Conservation (phyloP, 2,888 invertebrate genomes). For the Melangyna quadrimaculata region DNA sequence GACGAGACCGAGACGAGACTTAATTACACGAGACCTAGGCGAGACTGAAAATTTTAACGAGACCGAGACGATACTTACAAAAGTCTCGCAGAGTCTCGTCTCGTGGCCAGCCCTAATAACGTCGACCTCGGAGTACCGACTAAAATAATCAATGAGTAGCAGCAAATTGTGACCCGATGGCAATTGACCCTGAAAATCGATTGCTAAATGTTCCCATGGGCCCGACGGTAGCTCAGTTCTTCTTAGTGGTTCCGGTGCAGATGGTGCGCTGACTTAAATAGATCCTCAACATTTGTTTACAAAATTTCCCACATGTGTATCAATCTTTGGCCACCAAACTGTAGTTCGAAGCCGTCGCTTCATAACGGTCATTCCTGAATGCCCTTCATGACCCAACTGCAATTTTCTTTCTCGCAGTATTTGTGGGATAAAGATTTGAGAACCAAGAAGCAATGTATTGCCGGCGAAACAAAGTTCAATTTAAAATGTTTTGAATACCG, state of each 20-base stretch:
- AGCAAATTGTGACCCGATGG: neutral
- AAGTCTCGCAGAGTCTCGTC: no score
- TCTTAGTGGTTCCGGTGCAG: neutral
- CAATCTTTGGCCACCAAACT: no score
- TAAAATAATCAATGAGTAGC: neutral
- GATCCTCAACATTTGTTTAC: neutral
- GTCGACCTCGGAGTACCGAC: neutral
- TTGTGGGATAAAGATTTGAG: neutral
- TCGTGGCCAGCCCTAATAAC: no score
- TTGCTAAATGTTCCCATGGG: neutral
- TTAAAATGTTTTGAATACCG: no score
- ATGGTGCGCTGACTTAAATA: neutral
- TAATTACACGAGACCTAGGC: no score
- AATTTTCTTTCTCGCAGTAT: neutral
- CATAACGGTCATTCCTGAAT: neutral
- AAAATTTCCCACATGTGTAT: no score
- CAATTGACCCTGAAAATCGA: no score
- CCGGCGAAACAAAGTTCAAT: slow-evolving; percentile 31
- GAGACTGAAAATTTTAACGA: no score
- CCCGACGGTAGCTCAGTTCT: neutral
- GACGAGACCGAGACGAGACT: no score
- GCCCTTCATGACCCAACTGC: neutral
- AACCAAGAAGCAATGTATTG: slow-evolving; percentile 35
- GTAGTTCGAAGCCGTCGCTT: neutral
- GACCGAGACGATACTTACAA: no score